Evolutionary conservation across 2,797 vertebrate species (phyloP).

Genomic region (Gouania willdenowi): DNA sequence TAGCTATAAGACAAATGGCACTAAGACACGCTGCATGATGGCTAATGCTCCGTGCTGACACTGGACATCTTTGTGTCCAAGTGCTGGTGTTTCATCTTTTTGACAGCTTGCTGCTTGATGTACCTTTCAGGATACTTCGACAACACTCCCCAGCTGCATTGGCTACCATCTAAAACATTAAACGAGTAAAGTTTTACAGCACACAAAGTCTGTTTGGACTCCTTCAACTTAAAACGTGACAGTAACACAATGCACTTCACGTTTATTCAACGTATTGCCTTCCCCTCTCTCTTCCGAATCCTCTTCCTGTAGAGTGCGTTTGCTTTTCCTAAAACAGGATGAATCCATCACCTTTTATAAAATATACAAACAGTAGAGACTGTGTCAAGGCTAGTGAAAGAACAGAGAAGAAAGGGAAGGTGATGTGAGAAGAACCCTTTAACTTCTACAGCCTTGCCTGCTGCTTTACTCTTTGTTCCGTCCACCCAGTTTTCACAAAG

Average conservation of each 20-base stretch:
- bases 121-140: slow-evolving; percentile 35
- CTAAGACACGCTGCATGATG: slow-evolving; percentile 14
- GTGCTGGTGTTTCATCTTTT: slow-evolving; percentile 44
- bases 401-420: slow-evolving; percentile 38
- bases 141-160: slow-evolving; percentile 39
- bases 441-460: slow-evolving; percentile 22
- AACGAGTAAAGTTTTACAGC: slow-evolving; percentile 44
- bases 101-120: slow-evolving; percentile 45
- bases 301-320: slow-evolving; percentile 18
- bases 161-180: slow-evolving; percentile 38
- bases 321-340: slow-evolving; percentile 16
- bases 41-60: slow-evolving; percentile 38
- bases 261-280: slow-evolving; percentile 26
- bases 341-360: slow-evolving; percentile 50
- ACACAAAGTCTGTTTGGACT: slow-evolving; percentile 23
- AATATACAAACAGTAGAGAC: slow-evolving; percentile 45
- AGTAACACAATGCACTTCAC: slow-evolving; percentile 24
- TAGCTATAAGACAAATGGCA: slow-evolving; percentile 29
- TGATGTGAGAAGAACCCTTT: slow-evolving; percentile 31
- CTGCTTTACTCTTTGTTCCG: slow-evolving; percentile 19
- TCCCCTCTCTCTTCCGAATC: slow-evolving; percentile 1
- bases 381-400: slow-evolving; percentile 7
- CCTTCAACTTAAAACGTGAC: slow-evolving; percentile 18
- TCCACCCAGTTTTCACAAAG: slow-evolving; percentile 5
- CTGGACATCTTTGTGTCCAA: slow-evolving; percentile 39